Evolutionary conservation across 2,888 invertebrate genomes (phyloP), one percentile per base, ranked within the genome.

Genomic region (Yponomeuta evonymella): DNA sequence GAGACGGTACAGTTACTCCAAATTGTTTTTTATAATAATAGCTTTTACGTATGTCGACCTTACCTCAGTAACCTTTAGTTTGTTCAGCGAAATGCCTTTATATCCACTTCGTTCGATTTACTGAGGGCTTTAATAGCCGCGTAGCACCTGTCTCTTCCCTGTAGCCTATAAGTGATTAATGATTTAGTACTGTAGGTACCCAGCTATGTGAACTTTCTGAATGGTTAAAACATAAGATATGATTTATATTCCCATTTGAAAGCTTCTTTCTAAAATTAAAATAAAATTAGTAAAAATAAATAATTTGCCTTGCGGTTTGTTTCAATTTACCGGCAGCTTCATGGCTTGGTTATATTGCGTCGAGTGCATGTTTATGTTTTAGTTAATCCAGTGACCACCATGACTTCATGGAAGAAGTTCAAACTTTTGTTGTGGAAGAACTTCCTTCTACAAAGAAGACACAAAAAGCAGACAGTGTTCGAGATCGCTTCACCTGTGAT

Each of bases 371-470:
- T 67, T n/a, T 58, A 51, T 70, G n/a, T 71, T 70, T 71, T 63
- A 73, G 73, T 72, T 74, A 73, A 72, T 72, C 66, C 51, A 15
- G 51, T 58, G 51, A 12, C 71, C 68, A 85, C 74, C 75, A 91
- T 91, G 91, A 82, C 87, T 72, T 79, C 87, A 72, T 79, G 83
- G 85, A 86, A 93, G 73, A 95, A 95, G 83, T 94, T 97, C 80
- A 86, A 93, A 73, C 93, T 97, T 69, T 92, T 97, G 12, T 88
- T 96, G 76, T 97, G 97, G 97, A 97, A 97, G 85, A 97, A 97
- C 83, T 95, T 95, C 90, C 84, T 95, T 12, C 90, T 97, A 11
- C 96, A 97, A 89, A 95, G 93, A 85, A 92, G 96, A 75, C 95
- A 95, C 85, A 95, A 95, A 82, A 85, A 94, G 78, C 95, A 96